Evolutionary conservation across 1,140 invertebrate species (phyloP), one percentile per base, ranked within the genome.

Genomic region (Rhizoglyphus robini): DNA sequence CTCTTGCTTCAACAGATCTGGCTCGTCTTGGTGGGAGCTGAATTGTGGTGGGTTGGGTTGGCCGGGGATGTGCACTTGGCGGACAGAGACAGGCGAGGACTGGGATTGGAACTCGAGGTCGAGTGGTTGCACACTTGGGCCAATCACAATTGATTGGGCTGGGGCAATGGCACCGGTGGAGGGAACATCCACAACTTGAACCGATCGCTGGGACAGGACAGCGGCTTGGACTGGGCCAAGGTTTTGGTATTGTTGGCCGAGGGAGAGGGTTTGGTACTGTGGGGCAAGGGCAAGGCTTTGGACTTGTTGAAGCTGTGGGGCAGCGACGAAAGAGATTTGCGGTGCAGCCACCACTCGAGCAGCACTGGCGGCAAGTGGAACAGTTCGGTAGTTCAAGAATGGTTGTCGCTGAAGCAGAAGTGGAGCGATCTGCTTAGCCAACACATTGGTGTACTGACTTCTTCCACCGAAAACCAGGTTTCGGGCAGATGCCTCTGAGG

Each of bases 31-130:
- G 15, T 38, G 32, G 29, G 34, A 11, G 2, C 31, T 2, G 13
- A 20, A 18, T 36, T 66, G 63, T 36, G 29, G 41, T 36, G 23
- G 31, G n/a, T 18, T 31, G 18, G 65, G 54, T 18, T 15, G 5
- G 1, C 65, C 63, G 5, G 65, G 65, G 47, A 66, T 66, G 62
- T 66, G 65, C 13, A 18, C 18, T 41, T 41, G 36, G 8, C 36
- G 36, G 18, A 41, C 59, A 4, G 31, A 18, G 65, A 66, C n/a
- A 46, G 65, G 65, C 20, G 60, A 65, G 15, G 54, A 32, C 30
- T 66, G 65, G 1, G 65, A 67, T 31, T 36, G 29, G 65, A 66
- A 66, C 49, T 66, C 65, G 13, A 66, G n/a, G 29, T 66, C 31
- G 8, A 66, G 11, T 34, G 65, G 65, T 38, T 65, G 57, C 3